Conservation (phyloP, 2,113 vertebrate species). For the Lagopus muta region DNA sequence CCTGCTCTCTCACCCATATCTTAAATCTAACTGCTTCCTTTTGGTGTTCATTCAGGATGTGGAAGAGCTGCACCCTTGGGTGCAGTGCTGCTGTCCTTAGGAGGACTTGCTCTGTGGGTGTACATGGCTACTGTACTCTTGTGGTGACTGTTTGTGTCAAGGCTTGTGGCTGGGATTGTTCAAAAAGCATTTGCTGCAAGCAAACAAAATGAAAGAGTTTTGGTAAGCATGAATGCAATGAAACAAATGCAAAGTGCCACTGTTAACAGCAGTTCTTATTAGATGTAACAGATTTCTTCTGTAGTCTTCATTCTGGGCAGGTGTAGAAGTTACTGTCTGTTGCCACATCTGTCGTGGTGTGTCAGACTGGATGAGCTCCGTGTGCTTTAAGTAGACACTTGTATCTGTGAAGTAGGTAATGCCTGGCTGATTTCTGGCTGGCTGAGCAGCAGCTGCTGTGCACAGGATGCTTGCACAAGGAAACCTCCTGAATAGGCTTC, state of each 20-base stretch:
- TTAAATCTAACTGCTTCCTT: neutral
- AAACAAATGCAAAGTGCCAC: neutral
- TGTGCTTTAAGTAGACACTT: neutral
- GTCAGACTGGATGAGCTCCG: neutral
- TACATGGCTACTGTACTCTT: neutral
- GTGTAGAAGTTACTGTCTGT: neutral
- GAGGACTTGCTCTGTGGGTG: neutral
- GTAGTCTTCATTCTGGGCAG: neutral
- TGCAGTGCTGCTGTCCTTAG: neutral
- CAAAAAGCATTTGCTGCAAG: neutral
- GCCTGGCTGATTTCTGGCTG: neutral
- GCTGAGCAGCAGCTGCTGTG: neutral
- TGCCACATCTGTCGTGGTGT: neutral
- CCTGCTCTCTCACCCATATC: neutral
- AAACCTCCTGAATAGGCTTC: neutral
- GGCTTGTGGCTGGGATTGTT: neutral
- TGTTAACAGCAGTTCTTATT: neutral
- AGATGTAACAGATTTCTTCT: neutral
- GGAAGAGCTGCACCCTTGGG: neutral
- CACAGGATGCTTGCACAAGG: neutral
- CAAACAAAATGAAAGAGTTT: no score
- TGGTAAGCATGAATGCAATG: neutral
- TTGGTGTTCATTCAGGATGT: neutral
- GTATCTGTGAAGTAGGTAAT: neutral
- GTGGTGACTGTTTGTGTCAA: rapidly evolving